Percentiles rank a stretch among this genome's conserved stretches.
These are phyloP conservation scores for Urocyon cinereoargenteus DNA, from an alignment of 2,797 vertebrate genomes.

Conservation along the genomic window DNA sequence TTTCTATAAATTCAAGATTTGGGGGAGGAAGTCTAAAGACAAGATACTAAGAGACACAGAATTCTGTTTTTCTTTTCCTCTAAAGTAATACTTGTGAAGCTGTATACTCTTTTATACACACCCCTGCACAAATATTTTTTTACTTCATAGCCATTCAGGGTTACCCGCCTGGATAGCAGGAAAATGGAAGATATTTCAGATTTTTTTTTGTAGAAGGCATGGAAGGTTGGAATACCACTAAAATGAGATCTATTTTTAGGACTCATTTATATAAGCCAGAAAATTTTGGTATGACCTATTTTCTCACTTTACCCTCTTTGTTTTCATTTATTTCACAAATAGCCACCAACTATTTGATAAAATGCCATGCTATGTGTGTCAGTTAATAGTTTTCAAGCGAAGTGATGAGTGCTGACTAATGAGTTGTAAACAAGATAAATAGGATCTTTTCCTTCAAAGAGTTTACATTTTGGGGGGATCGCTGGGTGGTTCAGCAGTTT, in stretches of 20 bases:
- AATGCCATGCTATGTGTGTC: background rate
- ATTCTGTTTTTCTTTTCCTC: background rate
- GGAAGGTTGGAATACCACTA: background rate
- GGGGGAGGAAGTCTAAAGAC: background rate
- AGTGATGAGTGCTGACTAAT: background rate
- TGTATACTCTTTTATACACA: background rate
- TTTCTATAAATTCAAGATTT: background rate
- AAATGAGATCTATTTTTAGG: background rate
- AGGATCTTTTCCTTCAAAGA: background rate
- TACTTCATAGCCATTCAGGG: background rate
- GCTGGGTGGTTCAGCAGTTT: too few relatives aligned
- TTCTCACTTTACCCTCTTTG: background rate
- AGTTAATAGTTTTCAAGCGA: background rate
- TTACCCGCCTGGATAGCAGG: background rate
- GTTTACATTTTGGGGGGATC: background rate
- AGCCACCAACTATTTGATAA: background rate
- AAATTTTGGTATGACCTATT: background rate
- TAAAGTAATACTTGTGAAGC: background rate
- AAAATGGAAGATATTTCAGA: background rate
- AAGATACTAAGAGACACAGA: background rate
- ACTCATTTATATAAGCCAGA: background rate
- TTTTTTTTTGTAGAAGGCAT: background rate
- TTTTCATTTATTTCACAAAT: conserved; percentile 16
- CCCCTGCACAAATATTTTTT: background rate
- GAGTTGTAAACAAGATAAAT: background rate